Base-by-base conservation (phyloP, 2,797 vertebrate genomes). In the Neosilurus mollespiculum region DNA sequence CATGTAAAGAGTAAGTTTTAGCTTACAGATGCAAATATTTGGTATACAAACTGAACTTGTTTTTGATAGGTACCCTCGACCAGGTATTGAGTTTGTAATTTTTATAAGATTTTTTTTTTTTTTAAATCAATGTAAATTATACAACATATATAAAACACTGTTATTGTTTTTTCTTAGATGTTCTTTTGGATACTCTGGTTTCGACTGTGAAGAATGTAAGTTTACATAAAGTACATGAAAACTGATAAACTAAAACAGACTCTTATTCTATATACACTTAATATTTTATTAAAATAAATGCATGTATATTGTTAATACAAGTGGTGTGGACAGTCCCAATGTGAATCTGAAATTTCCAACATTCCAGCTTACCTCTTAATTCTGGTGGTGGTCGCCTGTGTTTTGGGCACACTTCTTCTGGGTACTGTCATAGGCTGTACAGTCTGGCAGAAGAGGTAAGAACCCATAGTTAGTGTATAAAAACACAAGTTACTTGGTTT, bases 171-270 rank as follows among this genome's bases (percentile, higher is more conserved):
- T 15, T 84, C 24, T 12, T 34, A 88, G 87, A 4, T 88, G 87
- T 80, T 0, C 51, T 20, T 87, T 88, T 83, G 88, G 88, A 24
- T 83, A 76, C 30, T 75, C 84, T 62, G 86, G 86, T 61, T 80
- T 88, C 20, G 82, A 88, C 85, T 88, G 88, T 66, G 0, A 81
- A 20, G 81, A 87, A 10, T 26, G 88, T 88, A 88, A 87, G 88
- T 87, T 51, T 10, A 51, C 4, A 20, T 51, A 58, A 18, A n/a
- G 20, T 18, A 34, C 11, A 58, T 15, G 15, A 22, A 62, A 20
- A 15, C 5, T 26, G 53, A 56, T 22, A 18, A 37, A 12, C 8
- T 20, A 12, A 65, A 26, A 79, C 61, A 12, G 66, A 22, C 18
- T 37, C n/a, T n/a, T n/a, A n/a, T n/a, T n/a, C n/a, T 11, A n/a